Conservation (phyloP, 2,113 vertebrate species). For the Austrofundulus limnaeus region DNA sequence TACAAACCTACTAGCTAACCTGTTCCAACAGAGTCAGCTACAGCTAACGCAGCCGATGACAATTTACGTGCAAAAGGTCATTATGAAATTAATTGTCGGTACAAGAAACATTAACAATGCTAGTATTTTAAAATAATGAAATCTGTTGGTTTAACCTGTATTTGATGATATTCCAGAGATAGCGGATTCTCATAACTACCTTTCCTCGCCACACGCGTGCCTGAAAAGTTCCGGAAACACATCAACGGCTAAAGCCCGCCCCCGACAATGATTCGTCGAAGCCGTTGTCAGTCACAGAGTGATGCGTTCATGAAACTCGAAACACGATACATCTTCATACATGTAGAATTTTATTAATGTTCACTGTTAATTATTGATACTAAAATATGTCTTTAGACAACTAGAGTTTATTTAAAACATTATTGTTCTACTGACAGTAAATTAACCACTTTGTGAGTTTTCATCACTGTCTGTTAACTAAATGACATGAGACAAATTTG, state of each 20-base stretch:
- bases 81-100: not conserved
- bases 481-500: too few species aligned
- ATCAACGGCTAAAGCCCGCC: constrained; percentile 19
- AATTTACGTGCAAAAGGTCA: not conserved
- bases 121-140: fast-evolving
- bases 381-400: too few species aligned
- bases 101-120: not conserved
- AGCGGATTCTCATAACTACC: too few species aligned
- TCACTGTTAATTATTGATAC: too few species aligned
- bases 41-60: not conserved
- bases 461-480: too few species aligned
- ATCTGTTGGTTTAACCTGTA: constrained; percentile 17
- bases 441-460: too few species aligned
- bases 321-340: not conserved
- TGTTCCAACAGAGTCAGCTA: constrained; percentile 19
- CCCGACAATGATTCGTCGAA: constrained; percentile 14
- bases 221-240: constrained; percentile 63
- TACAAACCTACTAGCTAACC: constrained; percentile 37
- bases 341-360: too few species aligned
- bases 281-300: constrained; percentile 19
- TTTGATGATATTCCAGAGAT: not conserved
- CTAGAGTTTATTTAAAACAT: too few species aligned
- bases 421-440: too few species aligned
- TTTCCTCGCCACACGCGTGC: too few species aligned
- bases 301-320: not conserved